phyloP scores from a whole-genome alignment of 2,888 invertebrate genomes.

The Cotesia congregata region DNA sequence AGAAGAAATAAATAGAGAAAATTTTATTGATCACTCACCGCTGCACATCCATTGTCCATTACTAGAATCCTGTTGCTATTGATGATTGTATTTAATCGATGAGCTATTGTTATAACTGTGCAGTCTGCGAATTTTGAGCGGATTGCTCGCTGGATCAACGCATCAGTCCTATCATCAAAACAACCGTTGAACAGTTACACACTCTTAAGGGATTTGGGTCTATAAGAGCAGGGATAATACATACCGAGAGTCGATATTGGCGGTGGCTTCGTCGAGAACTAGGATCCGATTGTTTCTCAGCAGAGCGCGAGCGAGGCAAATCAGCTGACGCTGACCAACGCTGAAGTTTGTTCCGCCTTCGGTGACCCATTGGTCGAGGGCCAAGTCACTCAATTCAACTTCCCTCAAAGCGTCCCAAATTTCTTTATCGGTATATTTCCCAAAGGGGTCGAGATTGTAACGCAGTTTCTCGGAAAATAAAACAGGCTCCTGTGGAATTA shows the following conservation, averaged over 20 bases:
- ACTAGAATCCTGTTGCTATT: conserved; percentile 91
- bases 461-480: conserved; percentile 79
- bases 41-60: conserved; percentile 84
- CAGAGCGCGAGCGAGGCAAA: conserved; percentile 79
- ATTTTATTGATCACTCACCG: conserved; percentile 55
- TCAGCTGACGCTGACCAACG: conserved; percentile 78
- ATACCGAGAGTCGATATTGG: conserved; percentile 78
- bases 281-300: conserved; percentile 76
- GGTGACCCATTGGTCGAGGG: conserved; percentile 73
- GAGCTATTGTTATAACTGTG: conserved; percentile 81
- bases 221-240: not conserved
- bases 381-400: conserved; percentile 73
- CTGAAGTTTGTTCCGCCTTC: conserved; percentile 77
- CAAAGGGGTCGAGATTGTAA: conserved; percentile 82
- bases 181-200: not conserved
- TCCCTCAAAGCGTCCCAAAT: conserved; percentile 77
- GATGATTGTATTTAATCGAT: conserved; percentile 93
- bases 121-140: conserved; percentile 73
- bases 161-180: conserved; percentile 71
- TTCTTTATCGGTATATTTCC: conserved; percentile 74
- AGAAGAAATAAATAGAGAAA: not conserved
- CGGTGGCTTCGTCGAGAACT: conserved; percentile 80
- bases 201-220: not conserved
- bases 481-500: conserved; percentile 82
- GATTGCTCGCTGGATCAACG: conserved; percentile 75